Conservation (phyloP, 2,888 invertebrate genomes). For the Brachypalpus laphriformis region DNA sequence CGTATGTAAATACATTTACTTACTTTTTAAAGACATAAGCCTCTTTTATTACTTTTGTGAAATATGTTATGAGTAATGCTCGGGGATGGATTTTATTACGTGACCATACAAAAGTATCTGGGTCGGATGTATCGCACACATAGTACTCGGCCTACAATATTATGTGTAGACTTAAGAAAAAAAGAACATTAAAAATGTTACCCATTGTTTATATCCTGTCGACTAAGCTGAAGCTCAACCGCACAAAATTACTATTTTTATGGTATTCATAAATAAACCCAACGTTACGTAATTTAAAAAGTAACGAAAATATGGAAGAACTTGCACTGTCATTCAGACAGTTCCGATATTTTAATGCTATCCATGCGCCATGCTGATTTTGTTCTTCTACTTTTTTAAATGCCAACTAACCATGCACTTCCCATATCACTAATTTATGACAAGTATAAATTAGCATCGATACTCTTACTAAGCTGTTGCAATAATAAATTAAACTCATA, state of each 20-base stretch:
- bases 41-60: neutral
- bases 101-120: neutral
- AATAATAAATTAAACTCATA: slow-evolving; percentile 9
- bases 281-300: too few species aligned
- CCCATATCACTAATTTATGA: neutral
- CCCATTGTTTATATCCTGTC: neutral
- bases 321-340: too few species aligned
- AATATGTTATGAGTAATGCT: neutral
- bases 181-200: neutral
- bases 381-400: too few species aligned
- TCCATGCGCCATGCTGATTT: too few species aligned
- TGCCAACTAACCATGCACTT: neutral
- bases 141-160: neutral
- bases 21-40: neutral
- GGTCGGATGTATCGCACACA: neutral
- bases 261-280: too few species aligned
- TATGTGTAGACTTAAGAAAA: neutral
- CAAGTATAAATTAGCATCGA: neutral
- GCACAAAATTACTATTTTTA: too few species aligned
- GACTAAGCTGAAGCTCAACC: too few species aligned
- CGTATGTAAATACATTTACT: neutral
- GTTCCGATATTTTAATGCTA: too few species aligned
- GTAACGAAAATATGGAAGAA: too few species aligned
- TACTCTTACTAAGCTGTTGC: neutral
- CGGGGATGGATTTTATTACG: neutral